A percentile compares a stretch with the other conserved stretches of the same genome.
Conservation (phyloP, 2,888 invertebrate genomes). For the Pomacea canaliculata region DNA sequence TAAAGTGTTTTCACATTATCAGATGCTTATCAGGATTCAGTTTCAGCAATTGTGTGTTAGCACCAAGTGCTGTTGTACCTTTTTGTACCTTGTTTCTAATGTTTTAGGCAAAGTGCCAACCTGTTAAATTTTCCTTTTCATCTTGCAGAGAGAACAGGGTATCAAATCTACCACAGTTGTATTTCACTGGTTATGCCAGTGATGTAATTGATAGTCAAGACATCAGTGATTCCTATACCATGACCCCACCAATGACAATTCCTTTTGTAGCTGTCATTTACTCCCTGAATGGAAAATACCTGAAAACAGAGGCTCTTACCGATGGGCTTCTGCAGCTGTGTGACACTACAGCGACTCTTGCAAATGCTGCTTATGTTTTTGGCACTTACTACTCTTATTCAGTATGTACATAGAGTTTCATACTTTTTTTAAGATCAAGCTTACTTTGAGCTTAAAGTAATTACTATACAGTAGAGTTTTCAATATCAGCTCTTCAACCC, state of each 20-base stretch:
- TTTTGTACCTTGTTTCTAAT: too few relatives aligned
- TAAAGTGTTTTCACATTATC: too few relatives aligned
- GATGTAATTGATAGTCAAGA: constrained; percentile 43
- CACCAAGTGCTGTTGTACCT: too few relatives aligned
- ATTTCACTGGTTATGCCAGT: constrained; percentile 36
- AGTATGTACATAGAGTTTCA: constrained; percentile 42
- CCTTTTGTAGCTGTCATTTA: constrained; percentile 62
- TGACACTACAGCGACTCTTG: constrained; percentile 46
- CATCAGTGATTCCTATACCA: constrained; percentile 55
- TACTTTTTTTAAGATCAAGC: too few relatives aligned
- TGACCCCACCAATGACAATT: constrained; percentile 51
- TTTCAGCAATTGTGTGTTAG: too few relatives aligned
- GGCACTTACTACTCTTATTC: constrained; percentile 65
- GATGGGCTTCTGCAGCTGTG: constrained; percentile 69
- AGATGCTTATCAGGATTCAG: too few relatives aligned
- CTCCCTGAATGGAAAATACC: constrained; percentile 65
- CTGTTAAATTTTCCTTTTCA: too few relatives aligned
- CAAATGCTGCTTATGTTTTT: constrained; percentile 68
- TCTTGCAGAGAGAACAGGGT: too few relatives aligned
- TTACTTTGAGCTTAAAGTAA: too few relatives aligned
- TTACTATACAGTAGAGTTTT: too few relatives aligned
- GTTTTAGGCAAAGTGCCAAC: too few relatives aligned
- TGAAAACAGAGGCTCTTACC: constrained; percentile 55
- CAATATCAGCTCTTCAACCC: too few relatives aligned
- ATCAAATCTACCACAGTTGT: constrained; percentile 4